Base-by-base conservation (phyloP, 2,797 vertebrate genomes). In the Luscinia megarhynchos region DNA sequence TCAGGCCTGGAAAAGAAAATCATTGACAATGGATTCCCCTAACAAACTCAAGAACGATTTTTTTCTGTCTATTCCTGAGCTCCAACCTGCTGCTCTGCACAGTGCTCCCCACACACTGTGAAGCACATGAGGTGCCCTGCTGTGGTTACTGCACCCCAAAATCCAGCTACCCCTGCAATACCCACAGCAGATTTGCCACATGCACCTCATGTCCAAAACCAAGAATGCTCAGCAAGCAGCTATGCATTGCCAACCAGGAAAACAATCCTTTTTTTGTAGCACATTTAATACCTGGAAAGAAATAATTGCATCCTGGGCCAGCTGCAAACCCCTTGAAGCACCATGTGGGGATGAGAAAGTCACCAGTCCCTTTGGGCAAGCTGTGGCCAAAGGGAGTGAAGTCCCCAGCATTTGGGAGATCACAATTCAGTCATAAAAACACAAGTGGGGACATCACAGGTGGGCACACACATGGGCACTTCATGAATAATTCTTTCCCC, bases 61-160 rank as follows among this genome's bases (percentile, higher is more conserved):
- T 86, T 70, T 57, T 11, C 34, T 80, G 12, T 32, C 50, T 46
- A 0, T 22, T 48, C 21, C 40, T 2, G 0, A 64, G 38, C 34
- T 76, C 59, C 32, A 38, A 18, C 10, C 23, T 21, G 38, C 27
- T 59, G 34, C 7, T 72, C 38, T 70, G 36, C n/a, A 34, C 36
- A 86, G 53, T n/a, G 48, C 23, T 38, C 27, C 32, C 30, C 43
- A 51, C 43, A 51, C 26, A 8, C 12, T 34, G n/a, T 2, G 1
- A 41, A 69, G 24, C 1, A 1, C 2, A 0, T 3, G 30, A n/a
- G 43, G 18, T n/a, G 22, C 5, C 15, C 26, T 19, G 8, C 53
- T 48, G 17, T 8, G 20, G 15, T 40, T 19, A n/a, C 53, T 51
- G 30, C 41, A 8, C 14, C 55, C 74, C 74, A 53, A 81, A 63